Evolutionary conservation across 2,113 vertebrate species (phyloP).

Genomic region (Atrichornis clamosus): DNA sequence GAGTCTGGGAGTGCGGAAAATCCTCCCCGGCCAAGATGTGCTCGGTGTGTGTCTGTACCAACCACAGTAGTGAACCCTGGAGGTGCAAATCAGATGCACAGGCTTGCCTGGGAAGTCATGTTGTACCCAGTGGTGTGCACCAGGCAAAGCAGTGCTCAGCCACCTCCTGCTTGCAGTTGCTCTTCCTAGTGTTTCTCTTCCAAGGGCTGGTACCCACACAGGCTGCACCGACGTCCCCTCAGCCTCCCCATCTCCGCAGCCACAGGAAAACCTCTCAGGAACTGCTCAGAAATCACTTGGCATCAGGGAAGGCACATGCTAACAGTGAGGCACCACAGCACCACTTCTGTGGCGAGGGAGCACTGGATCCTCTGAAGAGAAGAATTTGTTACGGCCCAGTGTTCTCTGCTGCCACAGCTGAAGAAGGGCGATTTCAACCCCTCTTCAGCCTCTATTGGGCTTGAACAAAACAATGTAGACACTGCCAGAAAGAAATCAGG

Average conservation of each 20-base stretch:
- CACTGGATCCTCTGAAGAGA: neutral
- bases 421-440: neutral
- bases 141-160: neutral
- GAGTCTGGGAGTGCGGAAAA: neutral
- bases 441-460: neutral
- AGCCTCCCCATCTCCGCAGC: neutral
- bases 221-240: fast-evolving
- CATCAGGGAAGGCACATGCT: neutral
- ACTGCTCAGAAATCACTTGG: neutral
- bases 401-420: neutral
- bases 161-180: neutral
- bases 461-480: neutral
- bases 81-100: neutral
- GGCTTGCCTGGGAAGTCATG: neutral
- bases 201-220: neutral
- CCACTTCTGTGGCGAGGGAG: neutral
- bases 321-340: neutral
- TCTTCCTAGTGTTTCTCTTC: neutral
- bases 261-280: neutral
- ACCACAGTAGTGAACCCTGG: neutral
- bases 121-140: neutral
- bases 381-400: fast-evolving
- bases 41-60: neutral
- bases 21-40: neutral
- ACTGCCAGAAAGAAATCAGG: slow-evolving; percentile 13